A percentile compares a stretch with the other conserved stretches of the same genome.
Evolutionary conservation across 2,888 invertebrate species (phyloP).

Genomic region (Bhutanitis thaidina): DNA sequence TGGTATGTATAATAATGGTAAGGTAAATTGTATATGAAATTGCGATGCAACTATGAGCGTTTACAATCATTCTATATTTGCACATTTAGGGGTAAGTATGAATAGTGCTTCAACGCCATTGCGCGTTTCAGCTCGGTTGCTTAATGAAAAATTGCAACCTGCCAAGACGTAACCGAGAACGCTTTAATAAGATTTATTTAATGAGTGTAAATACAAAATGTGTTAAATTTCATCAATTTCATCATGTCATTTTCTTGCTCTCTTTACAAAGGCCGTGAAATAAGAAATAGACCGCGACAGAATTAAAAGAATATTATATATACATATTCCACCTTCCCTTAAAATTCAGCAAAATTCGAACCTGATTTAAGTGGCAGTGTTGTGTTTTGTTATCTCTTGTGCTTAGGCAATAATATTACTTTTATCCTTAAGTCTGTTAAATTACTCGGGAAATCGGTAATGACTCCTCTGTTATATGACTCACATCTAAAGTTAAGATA

Average conservation of each 20-base stretch:
- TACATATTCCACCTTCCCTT: not conserved
- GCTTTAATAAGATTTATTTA: slow-evolving; percentile 23
- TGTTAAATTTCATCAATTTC: not conserved
- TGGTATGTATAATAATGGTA: too few relatives aligned
- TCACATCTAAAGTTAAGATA: not conserved
- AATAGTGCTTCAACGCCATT: slow-evolving; percentile 14
- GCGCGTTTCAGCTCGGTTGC: slow-evolving; percentile 29
- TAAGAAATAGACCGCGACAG: too few relatives aligned
- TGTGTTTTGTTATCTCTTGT: not conserved
- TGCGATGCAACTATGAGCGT: not conserved
- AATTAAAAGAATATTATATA: too few relatives aligned
- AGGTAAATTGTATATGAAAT: too few relatives aligned
- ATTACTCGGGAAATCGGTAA: slow-evolving; percentile 2
- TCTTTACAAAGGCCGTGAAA: not conserved
- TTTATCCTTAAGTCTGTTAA: not conserved
- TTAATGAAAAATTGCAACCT: slow-evolving; percentile 48
- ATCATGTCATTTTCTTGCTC: not conserved
- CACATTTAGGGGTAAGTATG: not conserved
- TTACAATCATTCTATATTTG: not conserved
- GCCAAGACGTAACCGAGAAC: slow-evolving; percentile 14
- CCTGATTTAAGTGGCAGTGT: not conserved
- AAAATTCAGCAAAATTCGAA: not conserved
- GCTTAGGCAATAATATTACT: not conserved
- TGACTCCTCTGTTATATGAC: not conserved
- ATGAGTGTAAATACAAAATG: too few relatives aligned